Evolutionary conservation across 2,888 invertebrate genomes (phyloP).

Genomic region (Caenorhabditis sp.): DNA sequence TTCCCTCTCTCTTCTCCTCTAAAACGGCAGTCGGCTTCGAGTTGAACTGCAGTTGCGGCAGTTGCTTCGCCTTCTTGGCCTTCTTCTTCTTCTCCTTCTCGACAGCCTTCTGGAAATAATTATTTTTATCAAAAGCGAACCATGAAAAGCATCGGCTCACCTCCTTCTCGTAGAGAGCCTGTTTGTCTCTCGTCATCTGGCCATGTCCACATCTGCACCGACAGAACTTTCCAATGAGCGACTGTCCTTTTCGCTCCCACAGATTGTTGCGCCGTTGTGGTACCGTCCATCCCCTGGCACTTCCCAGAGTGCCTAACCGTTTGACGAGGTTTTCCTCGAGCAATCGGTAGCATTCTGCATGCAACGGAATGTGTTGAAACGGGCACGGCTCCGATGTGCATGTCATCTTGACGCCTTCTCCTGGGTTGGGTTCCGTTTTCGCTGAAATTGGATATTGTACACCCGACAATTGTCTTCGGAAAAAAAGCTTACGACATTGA

Average conservation of each 20-base stretch:
- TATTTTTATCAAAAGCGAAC: too few species aligned
- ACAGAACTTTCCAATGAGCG: constrained; percentile 63
- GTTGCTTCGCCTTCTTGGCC: constrained; percentile 54
- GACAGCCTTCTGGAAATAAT: constrained; percentile 34
- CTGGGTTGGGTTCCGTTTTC: constrained; percentile 2
- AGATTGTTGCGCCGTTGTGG: constrained; percentile 73
- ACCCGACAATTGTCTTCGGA: background rate
- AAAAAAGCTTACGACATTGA: constrained; percentile 31
- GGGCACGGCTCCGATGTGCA: constrained; percentile 73
- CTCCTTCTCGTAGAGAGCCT: constrained; percentile 55
- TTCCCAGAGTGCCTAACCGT: constrained; percentile 66
- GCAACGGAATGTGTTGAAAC: constrained; percentile 63
- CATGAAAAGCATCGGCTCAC: too few species aligned
- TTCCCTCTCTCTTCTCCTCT: constrained; percentile 30
- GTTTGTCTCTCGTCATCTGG: constrained; percentile 61
- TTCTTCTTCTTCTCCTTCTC: constrained; percentile 56
- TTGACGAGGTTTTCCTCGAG: constrained; percentile 73
- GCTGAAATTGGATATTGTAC: constrained; percentile 2
- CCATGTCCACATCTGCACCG: constrained; percentile 68
- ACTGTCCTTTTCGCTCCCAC: constrained; percentile 77
- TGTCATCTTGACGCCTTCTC: constrained; percentile 70
- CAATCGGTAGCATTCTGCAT: constrained; percentile 68
- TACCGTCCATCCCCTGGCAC: constrained; percentile 78
- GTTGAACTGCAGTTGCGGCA: constrained; percentile 44
- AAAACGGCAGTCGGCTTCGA: constrained; percentile 20